Percentiles rank a stretch among this genome's conserved stretches.
These are phyloP conservation scores for Mythimna lalbum DNA, from an alignment of 2,888 invertebrate species.

Conservation along the genomic window DNA sequence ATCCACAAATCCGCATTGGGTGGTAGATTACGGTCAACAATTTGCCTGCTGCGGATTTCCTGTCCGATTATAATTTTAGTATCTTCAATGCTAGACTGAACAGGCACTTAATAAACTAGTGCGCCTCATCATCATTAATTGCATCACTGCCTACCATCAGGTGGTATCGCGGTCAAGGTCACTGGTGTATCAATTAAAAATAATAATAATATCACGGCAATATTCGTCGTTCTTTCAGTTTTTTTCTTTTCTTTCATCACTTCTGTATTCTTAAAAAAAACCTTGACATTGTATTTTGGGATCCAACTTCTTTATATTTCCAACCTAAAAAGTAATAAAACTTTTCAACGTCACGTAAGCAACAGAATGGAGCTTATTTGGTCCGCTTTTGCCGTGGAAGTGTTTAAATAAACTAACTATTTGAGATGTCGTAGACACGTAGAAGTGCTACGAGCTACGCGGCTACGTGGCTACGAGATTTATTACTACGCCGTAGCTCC, in stretches of 20 bases:
- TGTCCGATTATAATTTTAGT: too few relatives aligned
- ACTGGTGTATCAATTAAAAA: too few relatives aligned
- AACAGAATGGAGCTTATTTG: constrained; percentile 56
- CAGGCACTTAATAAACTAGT: too few relatives aligned
- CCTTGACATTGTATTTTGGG: background rate
- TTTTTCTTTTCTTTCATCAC: background rate
- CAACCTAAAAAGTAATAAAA: constrained; percentile 43
- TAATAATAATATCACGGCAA: background rate
- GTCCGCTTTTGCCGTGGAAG: constrained; percentile 47
- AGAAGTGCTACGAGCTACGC: constrained; percentile 67
- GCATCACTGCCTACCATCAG: too few relatives aligned
- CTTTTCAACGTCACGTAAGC: constrained; percentile 49
- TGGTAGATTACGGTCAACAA: too few relatives aligned
- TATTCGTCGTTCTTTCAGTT: background rate
- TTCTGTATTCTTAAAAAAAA: too few relatives aligned
- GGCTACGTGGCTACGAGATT: constrained; percentile 75
- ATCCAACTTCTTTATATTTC: constrained; percentile 11
- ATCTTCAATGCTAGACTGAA: too few relatives aligned
- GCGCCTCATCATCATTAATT: too few relatives aligned
- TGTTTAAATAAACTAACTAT: constrained; percentile 67
- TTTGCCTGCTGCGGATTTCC: too few relatives aligned
- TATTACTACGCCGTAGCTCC: constrained; percentile 76
- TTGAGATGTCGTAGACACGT: constrained; percentile 65
- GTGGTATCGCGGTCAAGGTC: too few relatives aligned
- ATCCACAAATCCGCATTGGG: too few relatives aligned